Conservation (phyloP, 2,113 vertebrate species). For the Bungarus multicinctus region DNA sequence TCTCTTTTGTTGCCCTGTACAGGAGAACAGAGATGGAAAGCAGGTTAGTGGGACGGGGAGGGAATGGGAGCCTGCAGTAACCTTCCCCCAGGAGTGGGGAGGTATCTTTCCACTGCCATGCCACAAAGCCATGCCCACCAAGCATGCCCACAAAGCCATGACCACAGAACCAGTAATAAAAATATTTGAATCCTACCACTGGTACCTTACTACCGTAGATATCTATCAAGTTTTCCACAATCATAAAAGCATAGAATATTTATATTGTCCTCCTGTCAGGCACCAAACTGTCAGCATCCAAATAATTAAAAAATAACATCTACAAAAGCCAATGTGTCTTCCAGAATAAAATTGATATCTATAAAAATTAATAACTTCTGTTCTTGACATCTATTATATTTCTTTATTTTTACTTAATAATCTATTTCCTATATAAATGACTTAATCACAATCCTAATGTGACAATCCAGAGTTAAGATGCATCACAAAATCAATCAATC, state of each 20-base stretch:
- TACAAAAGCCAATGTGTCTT: neutral
- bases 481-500: neutral
- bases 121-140: too few species aligned
- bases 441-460: neutral
- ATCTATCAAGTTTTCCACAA: neutral
- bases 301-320: neutral
- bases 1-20: too few species aligned
- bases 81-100: too few species aligned
- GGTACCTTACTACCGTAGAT: neutral
- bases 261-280: neutral
- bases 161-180: too few species aligned
- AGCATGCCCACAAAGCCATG: too few species aligned
- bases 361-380: neutral
- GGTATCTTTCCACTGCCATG: too few species aligned
- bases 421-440: neutral
- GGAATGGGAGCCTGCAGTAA: too few species aligned
- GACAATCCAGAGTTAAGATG: neutral
- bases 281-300: neutral
- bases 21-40: too few species aligned
- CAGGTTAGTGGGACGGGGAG: too few species aligned
- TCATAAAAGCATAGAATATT: neutral
- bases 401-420: neutral
- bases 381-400: neutral
- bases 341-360: neutral
- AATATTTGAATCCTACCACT: too few species aligned